Evolutionary conservation across 1,140 invertebrate genomes (phyloP).

Genomic region (Drosophila melanogaster): DNA sequence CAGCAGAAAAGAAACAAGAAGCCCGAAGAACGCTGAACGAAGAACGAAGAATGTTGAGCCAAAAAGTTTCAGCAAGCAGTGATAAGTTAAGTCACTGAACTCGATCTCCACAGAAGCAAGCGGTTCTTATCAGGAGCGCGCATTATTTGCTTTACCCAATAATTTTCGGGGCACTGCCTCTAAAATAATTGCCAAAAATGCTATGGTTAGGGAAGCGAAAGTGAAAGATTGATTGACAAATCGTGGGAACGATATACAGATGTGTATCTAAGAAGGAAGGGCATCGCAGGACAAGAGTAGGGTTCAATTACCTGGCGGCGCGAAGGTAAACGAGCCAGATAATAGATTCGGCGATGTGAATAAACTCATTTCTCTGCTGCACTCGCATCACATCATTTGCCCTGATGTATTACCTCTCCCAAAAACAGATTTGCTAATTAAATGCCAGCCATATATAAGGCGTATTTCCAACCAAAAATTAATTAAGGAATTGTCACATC

Average conservation of each 20-base stretch:
- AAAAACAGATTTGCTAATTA: slow-evolving; percentile 70
- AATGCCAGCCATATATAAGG: slow-evolving; percentile 38
- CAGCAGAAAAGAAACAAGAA: slow-evolving; percentile 15
- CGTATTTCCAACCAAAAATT: slow-evolving; percentile 59
- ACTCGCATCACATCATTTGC: slow-evolving; percentile 57
- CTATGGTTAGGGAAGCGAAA: slow-evolving; percentile 3
- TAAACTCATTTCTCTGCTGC: slow-evolving; percentile 56
- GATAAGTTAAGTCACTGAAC: slow-evolving; percentile 53
- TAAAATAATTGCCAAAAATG: slow-evolving; percentile 44
- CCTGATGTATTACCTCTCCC: slow-evolving; percentile 71
- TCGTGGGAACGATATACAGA: slow-evolving; percentile 43
- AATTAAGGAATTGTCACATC: slow-evolving; percentile 81
- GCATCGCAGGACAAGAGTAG: slow-evolving; percentile 22
- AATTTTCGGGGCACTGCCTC: slow-evolving; percentile 15
- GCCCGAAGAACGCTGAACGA: slow-evolving; percentile 1
- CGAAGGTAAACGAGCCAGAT: slow-evolving; percentile 58
- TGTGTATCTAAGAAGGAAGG: slow-evolving; percentile 29
- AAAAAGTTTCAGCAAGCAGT: slow-evolving; percentile 36
- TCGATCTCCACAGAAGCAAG: slow-evolving; percentile 31
- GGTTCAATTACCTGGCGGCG: slow-evolving; percentile 45
- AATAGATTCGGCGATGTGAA: slow-evolving; percentile 57
- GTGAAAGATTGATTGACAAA: slow-evolving; percentile 24
- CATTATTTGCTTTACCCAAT: slow-evolving; percentile 23
- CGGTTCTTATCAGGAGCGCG: slow-evolving; percentile 32
- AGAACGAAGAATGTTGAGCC: slow-evolving; percentile 27